These are phyloP conservation scores for Cygnus buccinator DNA, from an alignment of 2,113 vertebrate genomes.

Conservation along the genomic window DNA sequence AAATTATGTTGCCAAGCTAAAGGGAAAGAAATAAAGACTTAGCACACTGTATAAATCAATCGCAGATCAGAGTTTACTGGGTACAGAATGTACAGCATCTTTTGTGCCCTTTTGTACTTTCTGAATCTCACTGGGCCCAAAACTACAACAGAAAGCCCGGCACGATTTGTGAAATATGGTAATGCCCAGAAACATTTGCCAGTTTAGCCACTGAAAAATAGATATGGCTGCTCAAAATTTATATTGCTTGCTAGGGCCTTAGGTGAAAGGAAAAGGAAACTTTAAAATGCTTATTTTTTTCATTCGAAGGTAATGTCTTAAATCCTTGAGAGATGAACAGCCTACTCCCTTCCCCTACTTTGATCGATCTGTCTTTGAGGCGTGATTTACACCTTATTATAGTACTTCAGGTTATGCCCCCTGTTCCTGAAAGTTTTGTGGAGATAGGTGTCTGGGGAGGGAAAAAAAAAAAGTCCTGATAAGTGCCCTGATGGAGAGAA, in stretches of 20 bases:
- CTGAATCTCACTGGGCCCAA: constrained; percentile 61
- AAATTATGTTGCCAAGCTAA: constrained; percentile 73
- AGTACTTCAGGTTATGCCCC: constrained; percentile 59
- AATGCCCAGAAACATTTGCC: constrained; percentile 62
- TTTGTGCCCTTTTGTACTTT: constrained; percentile 70
- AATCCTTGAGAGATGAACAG: constrained; percentile 59
- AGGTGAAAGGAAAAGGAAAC: constrained; percentile 64
- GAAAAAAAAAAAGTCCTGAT: not conserved
- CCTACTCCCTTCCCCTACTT: constrained; percentile 33
- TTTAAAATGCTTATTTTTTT: constrained; percentile 68
- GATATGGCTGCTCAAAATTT: constrained; percentile 66
- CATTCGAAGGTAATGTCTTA: constrained; percentile 63
- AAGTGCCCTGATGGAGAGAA: constrained; percentile 11
- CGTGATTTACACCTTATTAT: constrained; percentile 49
- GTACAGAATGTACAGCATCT: constrained; percentile 69
- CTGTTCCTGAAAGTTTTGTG: constrained; percentile 62
- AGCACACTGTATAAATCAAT: constrained; percentile 70
- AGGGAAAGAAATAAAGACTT: constrained; percentile 74
- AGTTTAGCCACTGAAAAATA: constrained; percentile 65
- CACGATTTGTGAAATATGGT: constrained; percentile 60
- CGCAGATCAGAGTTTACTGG: constrained; percentile 66
- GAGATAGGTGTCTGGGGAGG: constrained; percentile 36
- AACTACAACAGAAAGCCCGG: constrained; percentile 48
- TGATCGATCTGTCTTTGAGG: constrained; percentile 63
- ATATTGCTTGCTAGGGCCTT: constrained; percentile 50